A percentile compares a stretch with the other conserved stretches of the same genome.
These are phyloP conservation scores for Chelonus insularis DNA, from an alignment of 1,140 invertebrate genomes.

Conservation along the genomic window DNA sequence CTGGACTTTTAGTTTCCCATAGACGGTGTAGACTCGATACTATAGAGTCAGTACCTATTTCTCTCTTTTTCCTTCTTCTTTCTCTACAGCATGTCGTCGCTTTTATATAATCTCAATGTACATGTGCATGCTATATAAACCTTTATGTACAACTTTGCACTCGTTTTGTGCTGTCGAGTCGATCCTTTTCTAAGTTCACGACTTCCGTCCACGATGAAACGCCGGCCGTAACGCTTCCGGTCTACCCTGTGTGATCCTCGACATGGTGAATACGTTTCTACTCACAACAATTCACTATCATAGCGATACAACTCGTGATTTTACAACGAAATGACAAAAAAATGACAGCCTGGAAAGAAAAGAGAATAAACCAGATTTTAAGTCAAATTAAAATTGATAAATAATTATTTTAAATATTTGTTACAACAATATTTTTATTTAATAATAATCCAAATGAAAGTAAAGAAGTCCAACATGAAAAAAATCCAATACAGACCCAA, in stretches of 20 bases:
- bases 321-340: too few relatives aligned
- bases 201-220: constrained; percentile 28
- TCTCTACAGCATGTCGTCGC: not conserved
- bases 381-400: too few relatives aligned
- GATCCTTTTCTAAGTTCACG: constrained; percentile 28
- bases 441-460: too few relatives aligned
- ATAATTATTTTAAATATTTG: too few relatives aligned
- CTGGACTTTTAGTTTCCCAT: constrained; percentile 13
- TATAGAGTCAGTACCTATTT: not conserved
- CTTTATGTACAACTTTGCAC: constrained; percentile 20
- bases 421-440: too few relatives aligned
- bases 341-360: too few relatives aligned
- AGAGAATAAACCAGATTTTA: too few relatives aligned
- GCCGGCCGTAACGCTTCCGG: constrained; percentile 24
- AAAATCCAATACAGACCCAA: too few relatives aligned
- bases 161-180: constrained; percentile 22
- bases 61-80: constrained; percentile 3
- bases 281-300: constrained; percentile 6
- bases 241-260: not conserved
- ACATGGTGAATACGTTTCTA: constrained; percentile 13
- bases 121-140: constrained; percentile 17
- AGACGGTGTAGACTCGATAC: not conserved
- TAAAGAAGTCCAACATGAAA: too few relatives aligned
- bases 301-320: not conserved
- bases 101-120: constrained; percentile 2